These are phyloP conservation scores for Epistrophe eligans DNA, from an alignment of 2,888 invertebrate genomes.

Conservation along the genomic window DNA sequence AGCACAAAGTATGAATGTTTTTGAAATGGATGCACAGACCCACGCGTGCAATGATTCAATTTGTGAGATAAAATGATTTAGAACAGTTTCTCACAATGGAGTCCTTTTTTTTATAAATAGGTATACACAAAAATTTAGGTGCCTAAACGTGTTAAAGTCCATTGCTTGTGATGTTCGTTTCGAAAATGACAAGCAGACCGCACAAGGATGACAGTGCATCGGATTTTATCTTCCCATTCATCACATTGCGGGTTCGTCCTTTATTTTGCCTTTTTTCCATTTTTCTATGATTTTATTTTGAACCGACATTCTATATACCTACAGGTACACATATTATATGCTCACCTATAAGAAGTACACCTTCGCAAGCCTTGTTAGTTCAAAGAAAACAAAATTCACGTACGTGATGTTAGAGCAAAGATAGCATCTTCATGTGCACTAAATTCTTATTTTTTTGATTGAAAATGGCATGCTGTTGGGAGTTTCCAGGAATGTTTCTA, in stretches of 20 bases:
- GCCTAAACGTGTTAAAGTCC: constrained; percentile 58
- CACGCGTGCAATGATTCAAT: constrained; percentile 49
- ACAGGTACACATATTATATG: too few species aligned
- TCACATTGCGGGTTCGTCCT: constrained; percentile 43
- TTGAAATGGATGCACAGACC: constrained; percentile 14
- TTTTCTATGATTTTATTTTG: not conserved
- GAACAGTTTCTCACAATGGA: constrained; percentile 23
- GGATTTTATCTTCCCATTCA: constrained; percentile 48
- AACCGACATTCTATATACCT: not conserved
- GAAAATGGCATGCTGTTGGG: constrained; percentile 5
- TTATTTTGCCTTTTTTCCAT: not conserved
- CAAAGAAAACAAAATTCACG: constrained; percentile 20
- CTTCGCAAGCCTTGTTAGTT: constrained; percentile 40
- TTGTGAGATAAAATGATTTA: constrained; percentile 17
- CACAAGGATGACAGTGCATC: constrained; percentile 62
- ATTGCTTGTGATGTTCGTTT: constrained; percentile 18
- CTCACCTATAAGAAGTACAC: constrained; percentile 20
- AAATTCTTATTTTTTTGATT: constrained; percentile 19
- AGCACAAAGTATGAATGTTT: not conserved
- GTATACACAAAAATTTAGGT: not conserved
- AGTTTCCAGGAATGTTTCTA: constrained; percentile 34
- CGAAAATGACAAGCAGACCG: constrained; percentile 64
- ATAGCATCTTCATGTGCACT: constrained; percentile 47
- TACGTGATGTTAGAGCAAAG: constrained; percentile 55
- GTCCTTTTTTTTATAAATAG: constrained; percentile 1